Conservation (phyloP, 2,888 invertebrate genomes). For the Drosophila ochracea region DNA sequence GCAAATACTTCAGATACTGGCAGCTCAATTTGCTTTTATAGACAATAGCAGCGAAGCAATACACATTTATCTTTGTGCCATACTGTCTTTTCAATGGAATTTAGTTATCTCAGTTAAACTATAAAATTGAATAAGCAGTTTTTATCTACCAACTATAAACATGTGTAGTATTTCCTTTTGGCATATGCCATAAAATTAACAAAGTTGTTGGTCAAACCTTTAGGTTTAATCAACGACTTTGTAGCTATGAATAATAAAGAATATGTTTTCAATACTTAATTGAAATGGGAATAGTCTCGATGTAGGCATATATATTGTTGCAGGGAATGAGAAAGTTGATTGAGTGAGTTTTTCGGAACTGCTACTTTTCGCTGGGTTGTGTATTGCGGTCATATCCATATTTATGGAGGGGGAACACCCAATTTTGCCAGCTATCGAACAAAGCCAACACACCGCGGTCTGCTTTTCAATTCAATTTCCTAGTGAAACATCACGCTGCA, state of each 20-base stretch:
- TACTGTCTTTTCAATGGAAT: no score
- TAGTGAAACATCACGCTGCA: conserved; percentile 22
- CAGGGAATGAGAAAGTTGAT: neutral
- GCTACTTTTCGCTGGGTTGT: conserved; percentile 25
- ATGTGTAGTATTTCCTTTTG: neutral
- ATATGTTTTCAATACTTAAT: neutral
- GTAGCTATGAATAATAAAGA: no score
- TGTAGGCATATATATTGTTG: neutral
- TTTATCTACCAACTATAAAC: neutral
- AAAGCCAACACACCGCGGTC: conserved; percentile 60
- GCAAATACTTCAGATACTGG: neutral
- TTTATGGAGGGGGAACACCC: conserved; percentile 48
- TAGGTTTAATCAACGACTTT: neutral
- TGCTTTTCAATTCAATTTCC: conserved; percentile 73
- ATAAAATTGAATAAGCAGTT: neutral
- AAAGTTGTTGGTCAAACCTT: neutral
- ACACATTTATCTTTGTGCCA: neutral
- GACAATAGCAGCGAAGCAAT: neutral
- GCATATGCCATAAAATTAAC: neutral
- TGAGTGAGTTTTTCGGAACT: conserved; percentile 33
- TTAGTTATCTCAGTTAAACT: neutral
- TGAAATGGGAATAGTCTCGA: neutral
- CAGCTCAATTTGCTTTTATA: neutral
- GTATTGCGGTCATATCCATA: conserved; percentile 42
- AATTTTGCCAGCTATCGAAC: conserved; percentile 50